Evolutionary conservation across 2,888 invertebrate species (phyloP).

Genomic region (Trachelus iudaicus): DNA sequence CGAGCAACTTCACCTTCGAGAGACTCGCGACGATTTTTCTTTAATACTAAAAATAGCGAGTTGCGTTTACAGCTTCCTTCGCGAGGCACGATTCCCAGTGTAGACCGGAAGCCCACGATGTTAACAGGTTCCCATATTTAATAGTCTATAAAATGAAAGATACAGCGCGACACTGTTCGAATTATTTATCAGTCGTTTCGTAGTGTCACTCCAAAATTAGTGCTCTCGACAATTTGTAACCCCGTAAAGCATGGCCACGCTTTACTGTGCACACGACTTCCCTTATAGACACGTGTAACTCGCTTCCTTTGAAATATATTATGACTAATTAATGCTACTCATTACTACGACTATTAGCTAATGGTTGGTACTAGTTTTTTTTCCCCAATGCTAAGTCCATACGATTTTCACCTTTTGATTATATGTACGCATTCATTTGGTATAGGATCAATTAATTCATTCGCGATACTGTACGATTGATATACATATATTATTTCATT

Average conservation of each 20-base stretch:
- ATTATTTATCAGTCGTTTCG: not conserved
- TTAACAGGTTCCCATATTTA: not conserved
- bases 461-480: not conserved
- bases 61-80: not conserved
- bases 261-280: not conserved
- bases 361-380: not conserved
- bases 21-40: not conserved
- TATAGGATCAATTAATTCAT: not conserved
- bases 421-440: not conserved
- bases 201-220: not conserved
- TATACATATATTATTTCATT: not conserved
- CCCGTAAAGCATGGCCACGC: not conserved
- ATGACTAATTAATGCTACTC: not conserved
- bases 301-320: not conserved
- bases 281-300: not conserved
- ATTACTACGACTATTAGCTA: not conserved
- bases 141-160: not conserved
- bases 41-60: not conserved
- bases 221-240: not conserved
- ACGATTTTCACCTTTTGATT: not conserved
- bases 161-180: not conserved
- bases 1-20: not conserved
- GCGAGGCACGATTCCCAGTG: not conserved
- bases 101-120: not conserved
- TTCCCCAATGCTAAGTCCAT: not conserved